Evolutionary conservation across 2,797 vertebrate genomes (phyloP).

Genomic region (Sebastes vulpes): DNA sequence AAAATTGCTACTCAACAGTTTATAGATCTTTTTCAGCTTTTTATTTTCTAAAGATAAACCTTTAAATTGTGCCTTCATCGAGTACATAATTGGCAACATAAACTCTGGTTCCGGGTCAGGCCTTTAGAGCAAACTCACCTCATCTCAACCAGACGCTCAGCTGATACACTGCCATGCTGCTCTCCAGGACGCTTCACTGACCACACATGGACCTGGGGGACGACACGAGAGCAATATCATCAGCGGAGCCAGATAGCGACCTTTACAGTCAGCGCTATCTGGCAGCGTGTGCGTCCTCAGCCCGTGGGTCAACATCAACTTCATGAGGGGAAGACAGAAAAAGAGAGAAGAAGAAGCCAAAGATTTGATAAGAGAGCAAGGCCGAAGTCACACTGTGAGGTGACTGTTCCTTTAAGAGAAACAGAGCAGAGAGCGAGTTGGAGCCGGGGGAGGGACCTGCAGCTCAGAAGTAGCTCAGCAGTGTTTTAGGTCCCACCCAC

Average conservation of each 20-base stretch:
- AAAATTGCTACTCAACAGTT: background rate
- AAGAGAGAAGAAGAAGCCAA: conserved; percentile 11
- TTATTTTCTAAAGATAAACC: background rate
- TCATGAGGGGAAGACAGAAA: conserved; percentile 12
- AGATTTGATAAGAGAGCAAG: conserved; percentile 24
- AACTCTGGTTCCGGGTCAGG: background rate
- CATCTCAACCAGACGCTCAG: conserved; percentile 77
- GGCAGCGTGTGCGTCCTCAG: conserved; percentile 8
- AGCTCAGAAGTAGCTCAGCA: conserved; percentile 68
- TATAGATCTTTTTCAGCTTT: background rate
- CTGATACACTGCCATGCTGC: conserved; percentile 70
- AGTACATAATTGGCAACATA: background rate
- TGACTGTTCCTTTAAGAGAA: conserved; percentile 77
- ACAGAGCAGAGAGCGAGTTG: conserved; percentile 35
- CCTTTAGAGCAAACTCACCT: conserved; percentile 73
- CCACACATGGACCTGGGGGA: conserved; percentile 72
- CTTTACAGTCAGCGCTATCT: conserved; percentile 22
- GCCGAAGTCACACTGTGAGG: conserved; percentile 25
- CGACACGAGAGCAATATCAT: conserved; percentile 36
- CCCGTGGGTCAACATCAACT: conserved; percentile 38
- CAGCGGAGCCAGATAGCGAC: conserved; percentile 38
- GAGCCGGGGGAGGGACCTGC: conserved; percentile 56
- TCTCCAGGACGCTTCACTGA: conserved; percentile 70
- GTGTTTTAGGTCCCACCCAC: conserved; percentile 66
- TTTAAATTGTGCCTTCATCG: background rate